Conservation (phyloP, 2,797 vertebrate species). For the Galagoides demidoff region DNA sequence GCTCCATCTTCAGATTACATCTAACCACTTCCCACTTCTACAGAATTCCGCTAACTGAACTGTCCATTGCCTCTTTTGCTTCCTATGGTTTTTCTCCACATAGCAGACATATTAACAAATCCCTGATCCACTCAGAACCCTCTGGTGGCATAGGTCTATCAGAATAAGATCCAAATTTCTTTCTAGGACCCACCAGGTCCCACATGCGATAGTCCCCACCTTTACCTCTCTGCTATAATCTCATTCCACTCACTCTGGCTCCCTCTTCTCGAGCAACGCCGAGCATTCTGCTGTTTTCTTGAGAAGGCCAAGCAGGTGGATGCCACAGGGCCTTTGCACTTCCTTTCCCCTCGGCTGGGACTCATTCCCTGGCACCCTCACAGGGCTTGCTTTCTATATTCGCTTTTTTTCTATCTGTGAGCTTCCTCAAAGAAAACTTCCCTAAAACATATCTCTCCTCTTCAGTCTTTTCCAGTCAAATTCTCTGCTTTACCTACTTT, state of each 20-base stretch:
- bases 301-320: neutral
- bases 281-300: neutral
- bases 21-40: neutral
- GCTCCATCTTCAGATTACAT: neutral
- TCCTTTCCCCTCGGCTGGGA: neutral
- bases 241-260: neutral
- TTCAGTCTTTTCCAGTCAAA: neutral
- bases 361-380: neutral
- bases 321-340: neutral
- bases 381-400: neutral
- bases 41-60: neutral
- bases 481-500: neutral
- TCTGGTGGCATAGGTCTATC: neutral
- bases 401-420: neutral
- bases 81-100: neutral
- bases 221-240: neutral
- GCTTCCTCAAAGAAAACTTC: neutral
- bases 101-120: neutral
- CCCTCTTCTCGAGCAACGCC: neutral
- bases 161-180: neutral
- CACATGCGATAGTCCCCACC: accelerated
- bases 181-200: neutral
- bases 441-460: neutral
- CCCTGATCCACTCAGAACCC: neutral
- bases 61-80: neutral